Conservation (phyloP, 2,888 invertebrate genomes). For the Tipula unca region DNA sequence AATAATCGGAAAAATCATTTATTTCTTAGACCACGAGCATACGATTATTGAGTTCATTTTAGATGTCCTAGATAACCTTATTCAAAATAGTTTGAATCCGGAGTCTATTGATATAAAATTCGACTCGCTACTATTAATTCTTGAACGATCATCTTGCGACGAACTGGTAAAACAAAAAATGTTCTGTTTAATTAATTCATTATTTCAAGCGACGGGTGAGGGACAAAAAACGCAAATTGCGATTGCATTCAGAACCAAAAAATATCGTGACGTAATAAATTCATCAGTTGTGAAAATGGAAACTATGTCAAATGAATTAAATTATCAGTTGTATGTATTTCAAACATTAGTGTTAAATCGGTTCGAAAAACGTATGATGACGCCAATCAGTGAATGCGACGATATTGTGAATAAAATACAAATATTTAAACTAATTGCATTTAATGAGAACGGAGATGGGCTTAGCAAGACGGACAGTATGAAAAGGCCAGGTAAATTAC, state of each 20-base stretch:
- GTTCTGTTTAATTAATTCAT: slow-evolving; percentile 87
- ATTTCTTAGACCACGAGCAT: slow-evolving; percentile 51
- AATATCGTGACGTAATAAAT: slow-evolving; percentile 74
- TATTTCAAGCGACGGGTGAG: slow-evolving; percentile 78
- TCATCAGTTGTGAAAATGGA: slow-evolving; percentile 66
- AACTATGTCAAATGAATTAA: slow-evolving; percentile 81
- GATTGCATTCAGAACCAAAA: slow-evolving; percentile 73
- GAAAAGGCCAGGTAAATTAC: slow-evolving; percentile 55
- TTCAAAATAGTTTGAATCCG: slow-evolving; percentile 79
- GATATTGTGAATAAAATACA: slow-evolving; percentile 74
- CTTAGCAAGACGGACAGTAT: slow-evolving; percentile 39
- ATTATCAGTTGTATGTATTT: slow-evolving; percentile 86
- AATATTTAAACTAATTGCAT: slow-evolving; percentile 81
- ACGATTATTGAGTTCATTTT: slow-evolving; percentile 73
- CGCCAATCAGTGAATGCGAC: slow-evolving; percentile 66
- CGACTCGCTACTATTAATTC: slow-evolving; percentile 68
- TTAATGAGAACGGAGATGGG: slow-evolving; percentile 88
- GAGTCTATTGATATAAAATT: slow-evolving; percentile 77
- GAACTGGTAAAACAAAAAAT: slow-evolving; percentile 73
- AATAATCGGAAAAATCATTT: slow-evolving; percentile 76
- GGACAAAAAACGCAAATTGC: slow-evolving; percentile 67
- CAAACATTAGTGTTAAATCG: slow-evolving; percentile 82
- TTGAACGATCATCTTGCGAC: slow-evolving; percentile 51
- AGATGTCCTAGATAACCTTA: slow-evolving; percentile 86
- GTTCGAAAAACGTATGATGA: slow-evolving; percentile 76